phyloP scores from a whole-genome alignment of 2,888 invertebrate species.

The Drosophila anceps region DNA sequence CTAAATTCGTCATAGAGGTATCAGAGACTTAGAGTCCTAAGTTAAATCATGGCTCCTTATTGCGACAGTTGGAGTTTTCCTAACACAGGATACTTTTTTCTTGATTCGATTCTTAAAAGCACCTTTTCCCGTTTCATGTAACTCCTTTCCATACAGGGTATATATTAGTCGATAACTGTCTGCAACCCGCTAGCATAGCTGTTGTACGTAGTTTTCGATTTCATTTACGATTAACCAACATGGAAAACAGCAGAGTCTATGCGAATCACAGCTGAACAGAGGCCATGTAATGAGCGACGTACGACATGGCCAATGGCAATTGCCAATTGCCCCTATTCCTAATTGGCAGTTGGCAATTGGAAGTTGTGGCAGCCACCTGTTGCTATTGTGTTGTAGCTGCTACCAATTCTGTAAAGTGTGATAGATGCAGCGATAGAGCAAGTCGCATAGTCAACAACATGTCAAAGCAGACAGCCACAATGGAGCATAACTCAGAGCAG shows the following conservation, averaged over 20 bases:
- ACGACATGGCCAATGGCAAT: slow-evolving; percentile 70
- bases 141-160: not conserved
- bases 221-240: slow-evolving; percentile 65
- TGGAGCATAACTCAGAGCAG: slow-evolving; percentile 41
- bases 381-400: slow-evolving; percentile 55
- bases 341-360: slow-evolving; percentile 52
- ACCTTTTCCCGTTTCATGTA: not conserved
- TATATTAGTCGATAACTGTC: not conserved
- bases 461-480: slow-evolving; percentile 44
- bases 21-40: not conserved
- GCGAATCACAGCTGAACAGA: slow-evolving; percentile 20
- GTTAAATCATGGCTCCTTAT: not conserved
- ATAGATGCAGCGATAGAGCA: slow-evolving; percentile 40
- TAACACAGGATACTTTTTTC: not conserved
- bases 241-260: slow-evolving; percentile 23
- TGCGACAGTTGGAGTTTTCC: not conserved
- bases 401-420: slow-evolving; percentile 37
- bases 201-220: slow-evolving; percentile 58
- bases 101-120: not conserved
- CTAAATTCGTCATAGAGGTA: not conserved
- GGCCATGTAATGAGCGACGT: slow-evolving; percentile 68
- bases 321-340: slow-evolving; percentile 36
- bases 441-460: slow-evolving; percentile 40
- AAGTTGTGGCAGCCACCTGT: slow-evolving; percentile 64
- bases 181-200: not conserved